These are phyloP conservation scores for Papilio xuthus DNA, from an alignment of 1,140 invertebrate genomes.

Conservation along the genomic window DNA sequence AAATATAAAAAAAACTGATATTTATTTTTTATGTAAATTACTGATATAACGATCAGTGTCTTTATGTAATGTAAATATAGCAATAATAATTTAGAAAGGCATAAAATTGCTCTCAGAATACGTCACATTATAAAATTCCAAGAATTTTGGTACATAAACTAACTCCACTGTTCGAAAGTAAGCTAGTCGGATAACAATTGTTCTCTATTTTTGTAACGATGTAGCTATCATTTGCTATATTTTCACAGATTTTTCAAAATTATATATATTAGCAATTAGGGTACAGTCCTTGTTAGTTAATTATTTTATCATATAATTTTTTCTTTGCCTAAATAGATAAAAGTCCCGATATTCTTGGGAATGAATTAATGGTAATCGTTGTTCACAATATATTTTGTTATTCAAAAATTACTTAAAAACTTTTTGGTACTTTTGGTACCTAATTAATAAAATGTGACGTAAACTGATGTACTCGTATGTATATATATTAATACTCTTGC, in stretches of 20 bases:
- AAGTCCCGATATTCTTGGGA: background rate
- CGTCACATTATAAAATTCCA: slow-evolving; percentile 34
- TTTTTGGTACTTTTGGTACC: background rate
- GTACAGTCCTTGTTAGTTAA: background rate
- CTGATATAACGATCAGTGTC: slow-evolving; percentile 49
- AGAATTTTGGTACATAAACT: background rate
- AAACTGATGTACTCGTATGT: slow-evolving; percentile 18
- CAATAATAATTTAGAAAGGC: slow-evolving; percentile 29
- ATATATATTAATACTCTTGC: slow-evolving; percentile 30
- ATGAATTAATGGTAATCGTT: too few relatives aligned
- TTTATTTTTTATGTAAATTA: slow-evolving; percentile 63
- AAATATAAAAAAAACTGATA: slow-evolving; percentile 37
- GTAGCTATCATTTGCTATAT: too few relatives aligned
- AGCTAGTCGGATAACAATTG: too few relatives aligned
- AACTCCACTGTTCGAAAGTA: too few relatives aligned
- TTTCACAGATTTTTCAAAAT: too few relatives aligned
- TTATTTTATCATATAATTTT: background rate
- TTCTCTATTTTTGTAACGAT: too few relatives aligned
- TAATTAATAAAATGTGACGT: slow-evolving; percentile 17
- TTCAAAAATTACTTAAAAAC: background rate
- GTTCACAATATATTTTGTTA: too few relatives aligned
- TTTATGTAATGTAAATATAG: slow-evolving; percentile 23
- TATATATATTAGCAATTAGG: too few relatives aligned
- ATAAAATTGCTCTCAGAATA: slow-evolving; percentile 38
- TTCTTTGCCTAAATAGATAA: background rate